A percentile compares a stretch with the other conserved stretches of the same genome.
Evolutionary conservation across 53 echinoderm and acorn worm species (phyloP).

Genomic region (Paracentrotus lividus): DNA sequence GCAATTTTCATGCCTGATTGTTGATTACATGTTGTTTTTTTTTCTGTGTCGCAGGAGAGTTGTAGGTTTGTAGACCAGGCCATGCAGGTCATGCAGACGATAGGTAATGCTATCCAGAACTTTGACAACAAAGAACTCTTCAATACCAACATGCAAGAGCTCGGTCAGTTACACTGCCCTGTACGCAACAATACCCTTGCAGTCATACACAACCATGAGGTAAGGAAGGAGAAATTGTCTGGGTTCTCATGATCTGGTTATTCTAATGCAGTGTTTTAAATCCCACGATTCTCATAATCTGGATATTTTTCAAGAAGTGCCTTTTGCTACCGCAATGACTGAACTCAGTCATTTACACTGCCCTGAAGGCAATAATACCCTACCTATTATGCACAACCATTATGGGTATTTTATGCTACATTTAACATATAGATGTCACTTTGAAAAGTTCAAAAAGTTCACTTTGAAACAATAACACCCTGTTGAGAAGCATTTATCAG

Average conservation of each 20-base stretch:
- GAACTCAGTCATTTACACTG: constrained; percentile 79
- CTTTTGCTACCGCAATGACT: constrained; percentile 78
- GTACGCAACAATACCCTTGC: constrained; percentile 74
- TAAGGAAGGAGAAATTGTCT: too few species aligned
- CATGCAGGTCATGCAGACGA: constrained; percentile 79
- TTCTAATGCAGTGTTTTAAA: too few species aligned
- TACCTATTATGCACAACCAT: constrained; percentile 81
- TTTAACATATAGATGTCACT: too few species aligned
- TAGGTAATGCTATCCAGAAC: constrained; percentile 84
- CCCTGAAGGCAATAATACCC: constrained; percentile 77
- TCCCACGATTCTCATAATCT: too few species aligned
- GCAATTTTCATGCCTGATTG: too few species aligned
- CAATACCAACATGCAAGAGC: constrained; percentile 74
- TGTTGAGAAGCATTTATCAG: too few species aligned
- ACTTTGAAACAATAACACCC: too few species aligned
- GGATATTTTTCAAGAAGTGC: too few species aligned
- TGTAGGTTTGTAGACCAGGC: constrained; percentile 98
- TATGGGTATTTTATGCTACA: too few species aligned
- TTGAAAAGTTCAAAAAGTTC: too few species aligned
- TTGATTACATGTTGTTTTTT: not conserved
- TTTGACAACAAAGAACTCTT: constrained; percentile 82
- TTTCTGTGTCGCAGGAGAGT: constrained; percentile 81
- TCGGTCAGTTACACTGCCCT: constrained; percentile 85
- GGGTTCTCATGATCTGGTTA: too few species aligned
- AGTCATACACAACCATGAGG: constrained; percentile 88